Percentiles rank a stretch among this genome's conserved stretches.
phyloP scores from a whole-genome alignment of 2,888 invertebrate species.

The Automeris io region DNA sequence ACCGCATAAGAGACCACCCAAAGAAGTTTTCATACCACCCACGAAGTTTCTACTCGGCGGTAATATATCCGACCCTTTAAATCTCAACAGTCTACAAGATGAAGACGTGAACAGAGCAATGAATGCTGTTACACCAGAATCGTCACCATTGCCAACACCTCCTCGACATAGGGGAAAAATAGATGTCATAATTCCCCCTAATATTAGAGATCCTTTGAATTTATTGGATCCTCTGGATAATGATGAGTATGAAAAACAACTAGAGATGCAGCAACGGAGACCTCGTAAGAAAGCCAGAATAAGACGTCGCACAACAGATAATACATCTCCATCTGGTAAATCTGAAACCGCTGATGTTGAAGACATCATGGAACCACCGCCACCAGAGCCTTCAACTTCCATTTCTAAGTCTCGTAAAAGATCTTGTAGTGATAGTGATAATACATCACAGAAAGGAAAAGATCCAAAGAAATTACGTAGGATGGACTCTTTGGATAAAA shows the following conservation, averaged over 20 bases:
- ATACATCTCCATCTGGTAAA: constrained; percentile 44
- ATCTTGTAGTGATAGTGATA: constrained; percentile 75
- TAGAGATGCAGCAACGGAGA: constrained; percentile 82
- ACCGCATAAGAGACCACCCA: constrained; percentile 84
- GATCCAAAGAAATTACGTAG: constrained; percentile 78
- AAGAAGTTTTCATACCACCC: constrained; percentile 88
- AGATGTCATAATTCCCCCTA: constrained; percentile 94
- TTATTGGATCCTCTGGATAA: constrained; percentile 87
- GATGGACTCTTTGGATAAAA: constrained; percentile 88
- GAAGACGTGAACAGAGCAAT: constrained; percentile 86
- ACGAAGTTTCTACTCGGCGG: constrained; percentile 96
- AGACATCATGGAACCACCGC: constrained; percentile 53
- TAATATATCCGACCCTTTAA: constrained; percentile 95
- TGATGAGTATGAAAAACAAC: constrained; percentile 87
- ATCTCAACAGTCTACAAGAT: constrained; percentile 92
- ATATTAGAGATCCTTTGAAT: constrained; percentile 94
- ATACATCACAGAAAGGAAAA: constrained; percentile 71
- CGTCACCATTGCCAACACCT: constrained; percentile 93
- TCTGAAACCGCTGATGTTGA: constrained; percentile 37
- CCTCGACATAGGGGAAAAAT: constrained; percentile 86
- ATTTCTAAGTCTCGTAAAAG: constrained; percentile 62
- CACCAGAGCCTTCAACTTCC: constrained; percentile 57
- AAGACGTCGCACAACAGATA: constrained; percentile 68
- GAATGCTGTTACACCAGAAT: constrained; percentile 94
- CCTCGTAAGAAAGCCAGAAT: constrained; percentile 82